Evolutionary conservation across 1,140 invertebrate species (phyloP).

Genomic region (Eciton burchellii): DNA sequence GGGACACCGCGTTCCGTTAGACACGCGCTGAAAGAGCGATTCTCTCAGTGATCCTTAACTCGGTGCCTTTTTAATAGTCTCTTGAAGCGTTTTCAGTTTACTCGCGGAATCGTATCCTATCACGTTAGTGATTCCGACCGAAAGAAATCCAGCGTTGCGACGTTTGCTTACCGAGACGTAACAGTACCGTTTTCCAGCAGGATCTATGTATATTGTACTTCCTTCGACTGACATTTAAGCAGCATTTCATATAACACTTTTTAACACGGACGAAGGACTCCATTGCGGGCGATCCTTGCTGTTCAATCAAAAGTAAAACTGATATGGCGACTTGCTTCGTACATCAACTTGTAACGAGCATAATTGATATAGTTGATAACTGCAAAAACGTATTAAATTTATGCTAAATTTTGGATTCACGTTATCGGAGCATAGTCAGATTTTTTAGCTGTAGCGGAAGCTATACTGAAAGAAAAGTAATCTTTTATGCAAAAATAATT

Average conservation of each 20-base stretch:
- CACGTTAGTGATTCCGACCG: not conserved
- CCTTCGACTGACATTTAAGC: constrained; percentile 30
- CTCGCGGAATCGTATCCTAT: not conserved
- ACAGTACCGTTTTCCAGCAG: constrained; percentile 10
- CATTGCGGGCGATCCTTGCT: constrained; percentile 25
- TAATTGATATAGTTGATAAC: constrained; percentile 12
- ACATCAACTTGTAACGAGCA: constrained; percentile 8
- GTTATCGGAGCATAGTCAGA: not conserved
- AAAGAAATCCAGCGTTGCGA: not conserved
- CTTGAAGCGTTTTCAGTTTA: constrained; percentile 12
- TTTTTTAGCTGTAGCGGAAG: constrained; percentile 20
- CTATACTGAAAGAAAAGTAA: no score
- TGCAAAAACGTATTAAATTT: not conserved
- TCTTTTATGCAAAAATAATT: no score
- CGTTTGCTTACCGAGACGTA: constrained; percentile 23
- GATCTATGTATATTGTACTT: not conserved
- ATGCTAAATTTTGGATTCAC: not conserved
- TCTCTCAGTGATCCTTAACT: constrained; percentile 36
- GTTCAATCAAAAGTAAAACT: constrained; percentile 27
- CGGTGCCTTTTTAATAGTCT: constrained; percentile 51
- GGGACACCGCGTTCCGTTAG: not conserved
- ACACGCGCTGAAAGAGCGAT: constrained; percentile 12
- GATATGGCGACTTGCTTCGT: not conserved
- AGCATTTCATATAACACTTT: constrained; percentile 51
- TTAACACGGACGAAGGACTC: constrained; percentile 7